Evolutionary conservation across 2,797 vertebrate genomes (phyloP), one percentile per base, ranked within the genome.

Genomic region (Limosa lapponica): DNA sequence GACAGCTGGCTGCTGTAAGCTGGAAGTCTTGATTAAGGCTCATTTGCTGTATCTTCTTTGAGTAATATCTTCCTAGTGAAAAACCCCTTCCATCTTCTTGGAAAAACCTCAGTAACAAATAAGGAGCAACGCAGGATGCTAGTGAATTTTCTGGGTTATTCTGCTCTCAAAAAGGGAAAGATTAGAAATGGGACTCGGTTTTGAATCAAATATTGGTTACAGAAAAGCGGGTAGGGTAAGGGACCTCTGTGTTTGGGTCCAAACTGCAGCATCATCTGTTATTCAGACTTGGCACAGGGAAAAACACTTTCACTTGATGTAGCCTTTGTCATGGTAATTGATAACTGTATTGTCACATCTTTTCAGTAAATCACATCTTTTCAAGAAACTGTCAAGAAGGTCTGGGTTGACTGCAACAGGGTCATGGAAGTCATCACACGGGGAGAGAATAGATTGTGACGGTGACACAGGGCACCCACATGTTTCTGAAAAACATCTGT

Each of bases 281-380:
- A 72, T 82, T 70, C 27, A 82, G 67, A 70, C 34, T 22, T 82
- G 87, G 74, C 79, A 93, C 43, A 62, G 46, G 48, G 54, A 51
- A 96, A 95, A 93, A 84, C 49, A 62, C 85, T 92, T 91, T 90
- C 69, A 92, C 74, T 85, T 59, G 64, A 78, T 48, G 44, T 27
- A 71, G 57, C n/a, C 59, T 93, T 91, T 95, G 52, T 91, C 72
- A 85, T 87, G 57, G 48, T 94, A 89, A 95, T 82, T 91, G 84
- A 94, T 92, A 67, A 70, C 64, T 65, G 8, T 49, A 91, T 93
- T 90, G 94, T 93, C 49, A 94, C 75, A 72, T 83, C 82, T 91
- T 77, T 83, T 95, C 72, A 74, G 82, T 93, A 91, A 95, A 96
- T 92, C 94, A 92, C 59, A 52, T 91, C 66, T 87, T 95, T 95